phyloP scores from a whole-genome alignment of 2,797 vertebrate genomes.

The Synaphobranchus kaupii region DNA sequence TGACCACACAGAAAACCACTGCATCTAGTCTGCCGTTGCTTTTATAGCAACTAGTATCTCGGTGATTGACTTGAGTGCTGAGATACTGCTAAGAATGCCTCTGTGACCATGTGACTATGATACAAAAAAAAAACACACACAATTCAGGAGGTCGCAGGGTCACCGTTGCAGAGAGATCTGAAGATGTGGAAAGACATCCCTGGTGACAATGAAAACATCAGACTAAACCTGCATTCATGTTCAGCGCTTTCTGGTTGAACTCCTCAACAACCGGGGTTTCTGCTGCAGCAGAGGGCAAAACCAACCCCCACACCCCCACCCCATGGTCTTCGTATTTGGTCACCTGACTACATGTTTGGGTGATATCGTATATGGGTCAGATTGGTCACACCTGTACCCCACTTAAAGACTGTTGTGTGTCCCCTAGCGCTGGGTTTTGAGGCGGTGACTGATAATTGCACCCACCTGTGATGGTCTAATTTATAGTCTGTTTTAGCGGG shows the following conservation, averaged over 20 bases:
- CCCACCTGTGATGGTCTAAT: slow-evolving; percentile 27
- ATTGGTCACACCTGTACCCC: slow-evolving; percentile 25
- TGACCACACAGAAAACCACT: background rate
- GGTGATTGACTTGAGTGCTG: background rate
- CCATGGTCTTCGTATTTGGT: background rate
- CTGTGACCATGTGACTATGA: background rate
- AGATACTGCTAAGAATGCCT: background rate
- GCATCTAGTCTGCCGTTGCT: background rate
- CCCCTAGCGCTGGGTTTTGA: slow-evolving; percentile 20
- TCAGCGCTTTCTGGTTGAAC: background rate
- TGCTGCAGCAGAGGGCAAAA: background rate
- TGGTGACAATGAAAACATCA: background rate
- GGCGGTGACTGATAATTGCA: slow-evolving; percentile 21
- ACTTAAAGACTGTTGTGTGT: slow-evolving; percentile 23
- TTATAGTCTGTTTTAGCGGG: slow-evolving; percentile 16
- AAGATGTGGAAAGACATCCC: background rate
- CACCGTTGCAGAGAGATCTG: background rate
- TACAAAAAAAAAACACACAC: background rate
- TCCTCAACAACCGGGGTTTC: background rate
- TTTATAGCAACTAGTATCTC: background rate
- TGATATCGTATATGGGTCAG: slow-evolving; percentile 14
- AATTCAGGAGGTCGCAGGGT: background rate
- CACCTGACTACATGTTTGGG: slow-evolving; percentile 18
- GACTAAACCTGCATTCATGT: background rate
- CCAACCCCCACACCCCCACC: background rate